Evolutionary conservation across 2,113 vertebrate species (phyloP), one percentile per base, ranked within the genome.

Genomic region (Lampris incognitus): DNA sequence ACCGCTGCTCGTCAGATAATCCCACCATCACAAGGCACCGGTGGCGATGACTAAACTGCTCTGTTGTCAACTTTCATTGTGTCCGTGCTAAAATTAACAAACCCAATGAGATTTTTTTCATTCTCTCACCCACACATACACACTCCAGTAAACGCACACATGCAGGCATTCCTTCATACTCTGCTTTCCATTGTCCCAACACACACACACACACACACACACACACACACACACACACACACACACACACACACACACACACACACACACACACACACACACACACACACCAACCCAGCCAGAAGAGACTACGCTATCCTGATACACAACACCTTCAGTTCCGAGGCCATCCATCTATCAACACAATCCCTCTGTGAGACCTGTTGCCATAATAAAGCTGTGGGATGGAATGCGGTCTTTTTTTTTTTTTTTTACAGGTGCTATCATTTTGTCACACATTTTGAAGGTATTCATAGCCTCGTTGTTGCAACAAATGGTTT

Each of bases 321-420:
- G 66, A 49, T 81, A 83, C 65, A 58, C 81, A 73, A 39, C 41
- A n/a, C 69, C 69, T 51, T 9, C 57, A 81, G 51, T 67, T 70
- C 69, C 5, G 76, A 65, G 70, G 41, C 55, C 70, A 48, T 37
- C 37, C 38, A 66, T 66, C 49, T 52, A 50, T 64, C 62, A 66
- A n/a, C 9, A 13, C 38, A 66, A 38, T 6, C 49, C 41, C 11
- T 62, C 11, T 62, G 9, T 41, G 4, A 44, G 59, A 6, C 51
- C 36, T 46, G 62, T 64, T 48, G 62, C 42, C 62, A 64, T 37
- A 64, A 48, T 44, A 64, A 49, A 64, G 10, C 44, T 24, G 51
- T 74, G 63, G 37, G 49, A 63, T 46, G 49, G 56, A 37, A 46
- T 66, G 65, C 10, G 5, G 1, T 24, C n/a, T 40, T 48, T 1